Evolutionary conservation across 2,888 invertebrate genomes (phyloP).

Genomic region (Athalia cordata): DNA sequence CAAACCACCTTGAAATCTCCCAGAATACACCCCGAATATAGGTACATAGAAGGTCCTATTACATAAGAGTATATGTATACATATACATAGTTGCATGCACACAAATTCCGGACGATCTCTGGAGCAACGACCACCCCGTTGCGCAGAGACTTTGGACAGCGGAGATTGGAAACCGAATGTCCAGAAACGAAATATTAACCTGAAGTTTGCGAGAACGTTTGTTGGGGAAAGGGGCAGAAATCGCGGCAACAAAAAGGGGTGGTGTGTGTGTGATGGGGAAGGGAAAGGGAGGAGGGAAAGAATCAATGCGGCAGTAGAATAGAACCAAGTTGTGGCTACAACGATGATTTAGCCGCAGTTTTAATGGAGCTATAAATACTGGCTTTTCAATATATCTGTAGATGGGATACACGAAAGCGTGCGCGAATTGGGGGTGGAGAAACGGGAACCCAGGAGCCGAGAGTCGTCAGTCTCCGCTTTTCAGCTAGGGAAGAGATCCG

Average conservation of each 20-base stretch:
- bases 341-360: conserved; percentile 78
- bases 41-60: background rate
- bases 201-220: conserved; percentile 59
- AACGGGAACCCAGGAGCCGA: conserved; percentile 15
- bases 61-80: no score
- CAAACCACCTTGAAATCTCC: conserved; percentile 1
- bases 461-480: background rate
- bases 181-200: conserved; percentile 70
- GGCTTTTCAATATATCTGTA: conserved; percentile 75
- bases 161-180: conserved; percentile 43
- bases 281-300: background rate
- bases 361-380: conserved; percentile 80
- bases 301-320: conserved; percentile 19
- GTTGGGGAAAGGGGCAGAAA: background rate
- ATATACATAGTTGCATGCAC: no score
- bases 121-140: no score
- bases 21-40: background rate
- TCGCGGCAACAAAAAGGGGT: conserved; percentile 8
- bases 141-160: conserved; percentile 13
- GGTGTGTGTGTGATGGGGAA: background rate
- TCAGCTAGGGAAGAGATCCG: background rate
- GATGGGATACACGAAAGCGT: conserved; percentile 12
- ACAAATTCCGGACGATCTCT: no score
- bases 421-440: background rate
- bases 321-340: conserved; percentile 67